A percentile compares a stretch with the other conserved stretches of the same genome.
These are phyloP conservation scores for Astyanax mexicanus DNA, from an alignment of 2,797 vertebrate species.

Conservation along the genomic window DNA sequence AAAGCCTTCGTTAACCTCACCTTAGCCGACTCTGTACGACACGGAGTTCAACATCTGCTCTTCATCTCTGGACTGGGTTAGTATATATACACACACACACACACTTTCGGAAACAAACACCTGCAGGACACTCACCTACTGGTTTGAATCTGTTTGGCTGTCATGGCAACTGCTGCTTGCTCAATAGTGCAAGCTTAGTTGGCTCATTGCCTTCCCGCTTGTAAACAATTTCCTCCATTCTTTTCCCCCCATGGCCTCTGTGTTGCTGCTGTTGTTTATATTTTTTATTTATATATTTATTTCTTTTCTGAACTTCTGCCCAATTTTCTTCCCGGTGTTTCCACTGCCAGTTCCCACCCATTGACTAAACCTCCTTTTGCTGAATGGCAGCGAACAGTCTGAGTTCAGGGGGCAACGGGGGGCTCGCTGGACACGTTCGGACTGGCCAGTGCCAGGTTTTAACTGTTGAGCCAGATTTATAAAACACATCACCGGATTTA, in stretches of 20 bases:
- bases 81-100: constrained; percentile 49
- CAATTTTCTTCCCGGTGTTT: not conserved
- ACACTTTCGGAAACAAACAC: constrained; percentile 18
- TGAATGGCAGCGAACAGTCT: not conserved
- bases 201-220: not conserved
- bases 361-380: not conserved
- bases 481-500: too few species aligned
- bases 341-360: not conserved
- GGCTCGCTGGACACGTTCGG: not conserved
- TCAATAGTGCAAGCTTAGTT: not conserved
- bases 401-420: not conserved
- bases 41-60: constrained; percentile 89
- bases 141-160: not conserved
- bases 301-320: not conserved
- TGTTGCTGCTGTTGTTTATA: not conserved
- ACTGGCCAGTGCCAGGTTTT: too few species aligned
- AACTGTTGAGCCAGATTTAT: too few species aligned
- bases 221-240: not conserved
- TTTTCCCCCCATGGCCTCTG: not conserved
- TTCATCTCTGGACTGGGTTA: constrained; percentile 93
- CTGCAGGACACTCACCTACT: not conserved
- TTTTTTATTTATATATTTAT: too few species aligned
- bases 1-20: constrained; percentile 93
- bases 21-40: constrained; percentile 83
- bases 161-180: not conserved